A percentile compares a stretch with the other conserved stretches of the same genome.
These are phyloP conservation scores for Cylloceria caligata DNA, from an alignment of 2,888 invertebrate genomes.

Conservation along the genomic window DNA sequence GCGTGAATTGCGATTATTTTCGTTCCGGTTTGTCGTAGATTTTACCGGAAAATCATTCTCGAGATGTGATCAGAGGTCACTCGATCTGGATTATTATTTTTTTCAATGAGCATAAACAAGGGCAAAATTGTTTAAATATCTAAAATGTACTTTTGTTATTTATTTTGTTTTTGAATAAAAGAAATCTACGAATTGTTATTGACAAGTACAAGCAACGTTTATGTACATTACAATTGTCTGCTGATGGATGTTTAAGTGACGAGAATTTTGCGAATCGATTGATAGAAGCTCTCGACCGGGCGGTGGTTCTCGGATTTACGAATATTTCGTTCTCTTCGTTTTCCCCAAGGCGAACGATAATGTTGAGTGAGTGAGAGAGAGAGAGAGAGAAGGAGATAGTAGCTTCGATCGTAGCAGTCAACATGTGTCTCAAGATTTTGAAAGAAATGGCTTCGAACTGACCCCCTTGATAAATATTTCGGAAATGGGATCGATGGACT, in stretches of 20 bases:
- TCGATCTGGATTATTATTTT: too few relatives aligned
- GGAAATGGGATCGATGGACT: background rate
- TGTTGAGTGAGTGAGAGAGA: slow-evolving; percentile 27
- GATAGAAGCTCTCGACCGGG: background rate
- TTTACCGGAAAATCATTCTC: background rate
- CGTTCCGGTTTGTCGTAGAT: background rate
- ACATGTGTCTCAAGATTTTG: slow-evolving; percentile 44
- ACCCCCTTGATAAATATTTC: background rate
- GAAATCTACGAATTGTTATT: too few relatives aligned
- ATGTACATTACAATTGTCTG: background rate
- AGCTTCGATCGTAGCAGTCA: slow-evolving; percentile 35
- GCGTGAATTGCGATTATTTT: slow-evolving; percentile 53
- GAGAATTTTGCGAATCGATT: slow-evolving; percentile 37
- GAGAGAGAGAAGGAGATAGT: slow-evolving; percentile 35
- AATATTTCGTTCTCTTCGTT: slow-evolving; percentile 39
- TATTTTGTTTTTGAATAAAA: too few relatives aligned
- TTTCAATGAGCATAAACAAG: too few relatives aligned
- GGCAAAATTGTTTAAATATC: background rate
- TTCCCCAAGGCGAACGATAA: slow-evolving; percentile 42
- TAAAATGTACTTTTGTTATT: background rate
- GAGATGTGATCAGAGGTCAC: background rate
- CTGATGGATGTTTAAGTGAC: background rate
- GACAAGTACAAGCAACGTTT: too few relatives aligned
- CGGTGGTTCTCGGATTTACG: slow-evolving; percentile 29
- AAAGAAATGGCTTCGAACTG: slow-evolving; percentile 6